These are phyloP conservation scores for Microctonus brassicae DNA, from an alignment of 2,888 invertebrate species.

Conservation along the genomic window DNA sequence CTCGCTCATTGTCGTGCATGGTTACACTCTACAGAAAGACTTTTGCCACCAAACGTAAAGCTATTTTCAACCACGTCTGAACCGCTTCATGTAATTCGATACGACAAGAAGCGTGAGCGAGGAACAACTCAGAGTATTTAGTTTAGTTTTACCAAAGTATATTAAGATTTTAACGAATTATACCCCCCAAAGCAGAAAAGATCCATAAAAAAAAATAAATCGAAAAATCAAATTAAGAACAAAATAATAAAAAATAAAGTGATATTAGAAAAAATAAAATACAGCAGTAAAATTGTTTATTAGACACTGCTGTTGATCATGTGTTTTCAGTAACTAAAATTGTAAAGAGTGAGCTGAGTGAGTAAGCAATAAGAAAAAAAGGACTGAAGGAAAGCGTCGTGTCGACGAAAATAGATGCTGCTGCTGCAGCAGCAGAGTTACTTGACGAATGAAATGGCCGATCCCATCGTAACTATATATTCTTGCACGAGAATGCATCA, in stretches of 20 bases:
- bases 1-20: conserved; percentile 13
- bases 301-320: neutral
- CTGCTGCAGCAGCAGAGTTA: conserved; percentile 19
- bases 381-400: conserved; percentile 20
- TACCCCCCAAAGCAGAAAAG: neutral
- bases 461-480: conserved; percentile 23
- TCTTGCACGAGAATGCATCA: conserved; percentile 34
- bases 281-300: neutral
- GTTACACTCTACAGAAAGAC: conserved; percentile 38
- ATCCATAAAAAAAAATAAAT: neutral
- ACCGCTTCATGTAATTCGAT: conserved; percentile 55
- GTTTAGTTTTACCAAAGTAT: conserved; percentile 4
- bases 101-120: conserved; percentile 40
- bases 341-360: conserved; percentile 11
- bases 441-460: conserved; percentile 37
- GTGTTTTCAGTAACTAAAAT: neutral
- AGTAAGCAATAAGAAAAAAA: conserved; percentile 32
- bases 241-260: neutral
- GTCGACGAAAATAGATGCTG: conserved; percentile 35
- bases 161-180: neutral
- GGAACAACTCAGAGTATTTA: conserved; percentile 16
- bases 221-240: neutral
- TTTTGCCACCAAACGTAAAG: conserved; percentile 51
- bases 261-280: conserved; percentile 3
- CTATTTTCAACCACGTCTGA: conserved; percentile 57